Conservation (phyloP, 37 sponge, comb jelly and placozoan genomes). For the Oscarella lobularis region DNA sequence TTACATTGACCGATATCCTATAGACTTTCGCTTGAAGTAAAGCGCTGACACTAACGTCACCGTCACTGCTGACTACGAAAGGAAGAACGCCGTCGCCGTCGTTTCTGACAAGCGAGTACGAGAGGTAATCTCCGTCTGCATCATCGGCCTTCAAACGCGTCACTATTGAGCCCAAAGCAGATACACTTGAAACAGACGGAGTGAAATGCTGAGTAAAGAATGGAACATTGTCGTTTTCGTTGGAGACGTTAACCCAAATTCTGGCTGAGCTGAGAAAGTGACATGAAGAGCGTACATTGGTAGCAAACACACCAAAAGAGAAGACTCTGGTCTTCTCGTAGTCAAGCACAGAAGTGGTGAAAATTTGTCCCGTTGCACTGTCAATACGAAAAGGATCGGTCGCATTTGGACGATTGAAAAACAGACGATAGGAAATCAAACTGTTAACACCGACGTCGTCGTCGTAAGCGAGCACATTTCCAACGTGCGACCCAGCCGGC, state of each 20-base stretch:
- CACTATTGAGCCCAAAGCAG: background rate
- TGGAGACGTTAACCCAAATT: background rate
- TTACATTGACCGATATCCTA: no score
- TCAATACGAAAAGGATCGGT: background rate
- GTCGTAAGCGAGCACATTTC: background rate
- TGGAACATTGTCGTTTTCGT: conserved; percentile 2
- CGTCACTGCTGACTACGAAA: background rate
- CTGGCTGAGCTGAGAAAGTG: background rate
- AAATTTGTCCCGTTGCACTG: background rate
- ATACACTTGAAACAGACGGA: background rate
- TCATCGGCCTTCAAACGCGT: background rate
- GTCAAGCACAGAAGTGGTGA: background rate
- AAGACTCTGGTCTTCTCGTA: background rate
- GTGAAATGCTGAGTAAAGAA: background rate
- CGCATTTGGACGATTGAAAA: background rate
- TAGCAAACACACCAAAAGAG: background rate
- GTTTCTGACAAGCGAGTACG: background rate
- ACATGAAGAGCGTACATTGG: background rate
- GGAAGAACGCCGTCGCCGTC: no score
- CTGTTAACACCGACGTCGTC: background rate
- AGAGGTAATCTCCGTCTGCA: background rate
- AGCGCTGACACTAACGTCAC: no score
- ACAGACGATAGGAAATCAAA: background rate
- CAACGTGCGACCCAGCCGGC: background rate
- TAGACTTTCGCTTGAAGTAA: no score